Percentiles rank a stretch among this genome's conserved stretches.
These are phyloP conservation scores for Lepidurus packardi DNA, from an alignment of 1,140 invertebrate genomes.

Conservation along the genomic window DNA sequence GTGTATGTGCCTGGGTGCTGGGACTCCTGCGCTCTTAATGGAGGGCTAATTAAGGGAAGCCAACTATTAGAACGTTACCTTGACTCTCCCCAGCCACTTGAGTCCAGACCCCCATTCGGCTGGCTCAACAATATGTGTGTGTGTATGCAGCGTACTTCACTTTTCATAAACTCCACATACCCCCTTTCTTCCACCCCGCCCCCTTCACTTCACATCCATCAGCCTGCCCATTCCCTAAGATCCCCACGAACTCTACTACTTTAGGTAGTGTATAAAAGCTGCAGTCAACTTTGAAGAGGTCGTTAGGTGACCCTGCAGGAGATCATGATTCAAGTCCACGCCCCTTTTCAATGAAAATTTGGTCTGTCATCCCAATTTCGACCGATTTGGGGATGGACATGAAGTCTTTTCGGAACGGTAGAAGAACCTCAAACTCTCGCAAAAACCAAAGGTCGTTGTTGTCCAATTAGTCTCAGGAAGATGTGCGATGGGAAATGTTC, in stretches of 20 bases:
- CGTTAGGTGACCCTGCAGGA: background rate
- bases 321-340: background rate
- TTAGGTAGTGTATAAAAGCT: no score
- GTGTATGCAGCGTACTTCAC: background rate
- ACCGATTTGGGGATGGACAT: background rate
- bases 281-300: conserved; percentile 1
- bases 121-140: background rate
- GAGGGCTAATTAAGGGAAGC: conserved; percentile 19
- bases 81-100: background rate
- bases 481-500: background rate
- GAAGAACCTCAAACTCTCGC: background rate
- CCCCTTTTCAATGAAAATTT: background rate
- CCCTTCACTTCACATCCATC: background rate
- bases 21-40: conserved; percentile 7
- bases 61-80: conserved; percentile 15
- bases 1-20: background rate
- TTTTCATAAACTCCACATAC: background rate
- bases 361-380: background rate
- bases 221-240: background rate
- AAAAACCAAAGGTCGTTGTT: background rate
- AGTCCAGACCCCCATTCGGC: background rate
- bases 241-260: background rate
- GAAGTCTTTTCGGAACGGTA: background rate
- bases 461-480: background rate
- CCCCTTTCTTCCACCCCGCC: background rate